Base-by-base conservation (phyloP, 2,888 invertebrate species). In the Dasysyrphus albostriatus region DNA sequence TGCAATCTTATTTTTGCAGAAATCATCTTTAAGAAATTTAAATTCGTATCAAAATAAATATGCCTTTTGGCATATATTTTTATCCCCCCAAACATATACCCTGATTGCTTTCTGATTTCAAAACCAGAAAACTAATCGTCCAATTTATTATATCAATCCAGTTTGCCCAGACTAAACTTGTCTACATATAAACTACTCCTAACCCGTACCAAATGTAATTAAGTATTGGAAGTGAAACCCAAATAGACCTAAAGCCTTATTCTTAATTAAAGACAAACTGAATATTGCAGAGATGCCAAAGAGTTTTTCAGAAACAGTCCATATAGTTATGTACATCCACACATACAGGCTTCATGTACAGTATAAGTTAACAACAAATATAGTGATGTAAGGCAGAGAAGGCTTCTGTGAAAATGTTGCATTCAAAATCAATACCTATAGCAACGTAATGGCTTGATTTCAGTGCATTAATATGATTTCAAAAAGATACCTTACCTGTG, bases 141-240 rank as follows among this genome's bases (percentile, higher is more conserved):
- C 54, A 54, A 69, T 69, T 69, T 69, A 54, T 54, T 54, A 42
- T 39, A 54, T 42, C 24, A 67, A 49, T 49, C 34, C 34, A 0
- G 14, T 24, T 24, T 1, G 24, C 3, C 24, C 24, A 24, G 24
- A 24, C 24, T 3, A 24, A 3, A 2, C 3, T 24, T 24, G 24
- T 24, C 1, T 3, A 24, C 3, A 24, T 24, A 24, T 24, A 24
- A 24, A 24, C 24, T 24, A 24, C 24, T 3, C 24, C 24, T 24
- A 32, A 32, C 12, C 5, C 54, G 5, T 14, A 42, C 42, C 19
- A 34, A 54, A 75, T 37, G 32, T 56, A 75, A 75, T 75, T 75
- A 75, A 75, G 32, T 65, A 65, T 75, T 75, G 42, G 65, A 75
- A 75, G 42, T 75, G 75, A 75, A 75, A 65, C 34, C 65, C 75